Base-by-base conservation (phyloP, 2,797 vertebrate species). In the Hippopotamyrus pictus region DNA sequence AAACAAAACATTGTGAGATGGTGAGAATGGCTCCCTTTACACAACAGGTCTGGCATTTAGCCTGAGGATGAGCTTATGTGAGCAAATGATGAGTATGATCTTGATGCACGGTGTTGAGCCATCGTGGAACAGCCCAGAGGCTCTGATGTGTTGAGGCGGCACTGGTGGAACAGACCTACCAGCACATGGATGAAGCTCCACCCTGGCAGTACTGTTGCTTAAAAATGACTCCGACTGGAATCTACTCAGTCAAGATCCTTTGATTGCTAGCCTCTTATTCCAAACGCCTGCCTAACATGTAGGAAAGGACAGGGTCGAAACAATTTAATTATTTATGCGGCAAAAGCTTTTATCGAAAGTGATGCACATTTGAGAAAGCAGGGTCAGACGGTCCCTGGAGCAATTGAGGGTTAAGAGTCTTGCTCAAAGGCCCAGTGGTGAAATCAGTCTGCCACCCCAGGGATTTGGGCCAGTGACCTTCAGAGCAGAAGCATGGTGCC, bases 1-100 rank as follows among this genome's bases (percentile, higher is more conserved):
- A 44, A 44, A 79, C n/a, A 73, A 73, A 37, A 76, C 69, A 76
- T 41, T 41, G 33, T 12, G 25, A 73, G 69, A 82, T 46, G 76
- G 37, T 44, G 76, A 82, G 76, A 46, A 82, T 82, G 76, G 76
- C 41, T 82, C 5, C 37, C 19, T 82, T 46, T 82, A 46, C 76
- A 82, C 41, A 46, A 82, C 76, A 82, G 76, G 76, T 17, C 41
- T 82, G 76, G 76, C 41, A 46, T 46, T 44, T 46, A 46, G 76
- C 76, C 76, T 82, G 76, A 82, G 76, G 76, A 82, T 46, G 76
- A 22, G 76, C 41, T 82, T 82, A 82, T 44, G 19, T n/a, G 69
- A 73, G 6, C 76, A 44, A 19, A 82, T n/a, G 41, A 46, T 82
- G 76, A 82, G 41, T 46, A 46, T 82, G 41, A 37, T 73, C 69